These are phyloP conservation scores for Achroia grisella DNA, from an alignment of 1,140 invertebrate genomes.

Conservation along the genomic window DNA sequence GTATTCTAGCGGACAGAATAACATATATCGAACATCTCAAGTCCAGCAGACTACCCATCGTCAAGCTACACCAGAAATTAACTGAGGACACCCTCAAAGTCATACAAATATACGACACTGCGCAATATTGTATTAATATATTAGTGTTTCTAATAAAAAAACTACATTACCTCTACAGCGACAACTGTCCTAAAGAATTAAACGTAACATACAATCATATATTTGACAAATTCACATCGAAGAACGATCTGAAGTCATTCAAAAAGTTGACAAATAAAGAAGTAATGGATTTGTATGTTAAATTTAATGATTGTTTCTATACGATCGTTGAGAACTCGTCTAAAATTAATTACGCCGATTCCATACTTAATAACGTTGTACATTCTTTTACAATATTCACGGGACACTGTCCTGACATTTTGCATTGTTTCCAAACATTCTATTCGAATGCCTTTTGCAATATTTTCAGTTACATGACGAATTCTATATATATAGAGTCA, in stretches of 20 bases:
- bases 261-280: slow-evolving; percentile 31
- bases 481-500: slow-evolving; percentile 19
- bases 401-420: slow-evolving; percentile 27
- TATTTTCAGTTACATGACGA: slow-evolving; percentile 29
- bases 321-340: slow-evolving; percentile 39
- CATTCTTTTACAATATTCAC: slow-evolving; percentile 23
- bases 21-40: slow-evolving; percentile 35
- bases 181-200: slow-evolving; percentile 18
- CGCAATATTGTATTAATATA: slow-evolving; percentile 36
- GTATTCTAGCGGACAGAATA: slow-evolving; percentile 41
- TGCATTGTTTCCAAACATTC: slow-evolving; percentile 44
- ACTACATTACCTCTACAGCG: slow-evolving; percentile 36
- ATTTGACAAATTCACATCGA: slow-evolving; percentile 28
- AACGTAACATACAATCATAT: slow-evolving; percentile 27
- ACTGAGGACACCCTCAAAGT: slow-evolving; percentile 39
- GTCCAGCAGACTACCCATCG: slow-evolving; percentile 17
- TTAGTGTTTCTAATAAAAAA: slow-evolving; percentile 46
- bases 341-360: slow-evolving; percentile 26
- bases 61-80: slow-evolving; percentile 42
- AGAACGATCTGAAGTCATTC: slow-evolving; percentile 27
- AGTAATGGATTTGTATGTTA: slow-evolving; percentile 33
- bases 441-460: slow-evolving; percentile 41
- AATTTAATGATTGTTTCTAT: slow-evolving; percentile 45
- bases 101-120: slow-evolving; percentile 36
- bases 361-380: slow-evolving; percentile 20